Conservation (phyloP, 2,888 invertebrate species). For the Phyllotreta striolata region DNA sequence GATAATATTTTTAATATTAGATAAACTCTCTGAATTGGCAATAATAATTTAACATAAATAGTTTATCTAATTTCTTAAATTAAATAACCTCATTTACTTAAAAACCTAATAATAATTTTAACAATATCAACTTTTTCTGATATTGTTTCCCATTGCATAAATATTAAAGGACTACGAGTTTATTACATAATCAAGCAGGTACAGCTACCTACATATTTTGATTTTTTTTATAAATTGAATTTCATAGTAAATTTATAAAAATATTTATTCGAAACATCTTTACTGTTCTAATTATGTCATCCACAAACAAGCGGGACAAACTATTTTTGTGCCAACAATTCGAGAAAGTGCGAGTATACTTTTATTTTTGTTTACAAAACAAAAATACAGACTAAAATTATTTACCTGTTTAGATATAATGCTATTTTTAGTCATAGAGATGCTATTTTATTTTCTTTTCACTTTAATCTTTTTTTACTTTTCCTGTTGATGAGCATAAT, state of each 20-base stretch:
- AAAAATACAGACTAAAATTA: background rate
- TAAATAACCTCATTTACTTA: background rate
- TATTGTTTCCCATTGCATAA: too few species aligned
- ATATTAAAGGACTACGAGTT: too few species aligned
- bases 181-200: background rate
- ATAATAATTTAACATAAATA: conserved; percentile 8
- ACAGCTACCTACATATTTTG: background rate
- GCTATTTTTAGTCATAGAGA: too few species aligned
- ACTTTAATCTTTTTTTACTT: too few species aligned
- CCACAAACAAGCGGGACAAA: conserved; percentile 7
- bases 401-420: background rate
- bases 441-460: too few species aligned
- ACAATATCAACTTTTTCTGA: background rate
- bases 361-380: conserved; percentile 20
- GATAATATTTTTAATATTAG: conserved; percentile 7
- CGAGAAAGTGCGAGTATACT: background rate
- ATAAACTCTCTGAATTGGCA: conserved; percentile 8
- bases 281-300: conserved; percentile 14
- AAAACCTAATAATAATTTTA: background rate
- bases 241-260: background rate
- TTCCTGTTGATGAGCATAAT: too few species aligned
- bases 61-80: conserved; percentile 1
- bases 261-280: conserved; percentile 13
- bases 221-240: background rate
- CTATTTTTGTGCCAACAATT: conserved; percentile 23